These are phyloP conservation scores for Cyclina sinensis DNA, from an alignment of 1,140 invertebrate genomes.

Conservation along the genomic window DNA sequence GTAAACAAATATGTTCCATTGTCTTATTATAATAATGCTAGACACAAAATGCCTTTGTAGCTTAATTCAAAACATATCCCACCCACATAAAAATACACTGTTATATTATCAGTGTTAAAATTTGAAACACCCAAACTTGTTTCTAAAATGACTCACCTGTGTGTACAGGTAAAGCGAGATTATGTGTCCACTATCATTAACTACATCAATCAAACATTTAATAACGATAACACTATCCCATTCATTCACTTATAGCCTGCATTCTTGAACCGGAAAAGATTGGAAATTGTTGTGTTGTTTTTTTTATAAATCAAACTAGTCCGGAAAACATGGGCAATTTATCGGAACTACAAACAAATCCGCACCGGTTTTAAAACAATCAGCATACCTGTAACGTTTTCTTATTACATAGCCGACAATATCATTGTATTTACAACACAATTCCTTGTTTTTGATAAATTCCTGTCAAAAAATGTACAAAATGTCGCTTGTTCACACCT, in stretches of 20 bases:
- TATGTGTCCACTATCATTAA: background rate
- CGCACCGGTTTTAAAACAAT: background rate
- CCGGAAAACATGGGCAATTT: background rate
- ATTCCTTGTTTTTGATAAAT: background rate
- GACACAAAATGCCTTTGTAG: too few species aligned
- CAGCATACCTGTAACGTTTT: background rate
- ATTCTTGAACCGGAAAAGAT: background rate
- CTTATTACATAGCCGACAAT: background rate
- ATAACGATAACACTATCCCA: background rate
- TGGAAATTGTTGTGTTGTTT: too few species aligned
- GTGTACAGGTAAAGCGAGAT: background rate
- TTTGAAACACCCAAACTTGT: background rate
- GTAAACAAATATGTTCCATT: too few species aligned
- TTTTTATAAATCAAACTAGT: background rate
- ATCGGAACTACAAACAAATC: background rate
- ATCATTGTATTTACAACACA: background rate
- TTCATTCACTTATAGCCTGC: background rate
- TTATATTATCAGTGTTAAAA: background rate
- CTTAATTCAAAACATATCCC: background rate
- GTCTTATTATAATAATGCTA: background rate
- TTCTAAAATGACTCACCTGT: background rate
- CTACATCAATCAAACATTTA: background rate
- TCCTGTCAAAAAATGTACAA: slow-evolving; percentile 29
- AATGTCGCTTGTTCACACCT: slow-evolving; percentile 48
- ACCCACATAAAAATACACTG: background rate